A percentile compares a stretch with the other conserved stretches of the same genome.
These are phyloP conservation scores for Fistularia tabacaria DNA, from an alignment of 2,797 vertebrate species.

Conservation along the genomic window DNA sequence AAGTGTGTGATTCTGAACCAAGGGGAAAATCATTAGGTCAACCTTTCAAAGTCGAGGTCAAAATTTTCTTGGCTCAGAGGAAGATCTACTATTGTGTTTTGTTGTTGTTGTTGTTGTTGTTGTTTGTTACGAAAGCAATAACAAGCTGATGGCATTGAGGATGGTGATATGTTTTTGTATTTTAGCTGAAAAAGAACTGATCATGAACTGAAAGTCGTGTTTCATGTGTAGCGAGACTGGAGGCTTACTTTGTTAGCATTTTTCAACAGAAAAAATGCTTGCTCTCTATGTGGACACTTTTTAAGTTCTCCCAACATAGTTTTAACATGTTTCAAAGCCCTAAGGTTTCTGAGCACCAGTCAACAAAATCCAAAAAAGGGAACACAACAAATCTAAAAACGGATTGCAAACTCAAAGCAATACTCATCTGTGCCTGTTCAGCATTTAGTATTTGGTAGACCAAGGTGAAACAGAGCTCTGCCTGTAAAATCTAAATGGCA, in stretches of 20 bases:
- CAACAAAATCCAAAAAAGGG: constrained; percentile 2
- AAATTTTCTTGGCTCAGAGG: constrained; percentile 13
- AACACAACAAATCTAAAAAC: constrained; percentile 4
- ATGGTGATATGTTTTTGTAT: not conserved
- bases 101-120: too few species aligned
- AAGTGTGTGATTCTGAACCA: constrained; percentile 32
- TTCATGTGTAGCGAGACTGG: constrained; percentile 18
- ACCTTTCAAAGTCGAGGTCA: constrained; percentile 36
- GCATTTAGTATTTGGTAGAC: constrained; percentile 13
- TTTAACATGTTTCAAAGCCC: constrained; percentile 14
- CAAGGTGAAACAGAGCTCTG: constrained; percentile 7
- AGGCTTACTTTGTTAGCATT: constrained; percentile 23
- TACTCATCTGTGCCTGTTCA: constrained; percentile 9
- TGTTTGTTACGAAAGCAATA: constrained; percentile 9
- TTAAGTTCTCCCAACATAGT: not conserved
- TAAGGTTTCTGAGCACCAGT: constrained; percentile 7
- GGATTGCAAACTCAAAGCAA: constrained; percentile 6
- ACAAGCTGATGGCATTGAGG: constrained; percentile 19
- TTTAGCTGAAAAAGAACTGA: constrained; percentile 2
- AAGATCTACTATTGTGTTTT: not conserved
- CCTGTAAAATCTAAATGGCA: constrained; percentile 33
- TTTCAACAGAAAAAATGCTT: not conserved
- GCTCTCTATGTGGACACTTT: not conserved
- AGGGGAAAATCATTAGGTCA: constrained; percentile 32
- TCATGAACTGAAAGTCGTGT: constrained; percentile 6